Base-by-base conservation (phyloP, 2,888 invertebrate genomes). In the Idaea straminata region DNA sequence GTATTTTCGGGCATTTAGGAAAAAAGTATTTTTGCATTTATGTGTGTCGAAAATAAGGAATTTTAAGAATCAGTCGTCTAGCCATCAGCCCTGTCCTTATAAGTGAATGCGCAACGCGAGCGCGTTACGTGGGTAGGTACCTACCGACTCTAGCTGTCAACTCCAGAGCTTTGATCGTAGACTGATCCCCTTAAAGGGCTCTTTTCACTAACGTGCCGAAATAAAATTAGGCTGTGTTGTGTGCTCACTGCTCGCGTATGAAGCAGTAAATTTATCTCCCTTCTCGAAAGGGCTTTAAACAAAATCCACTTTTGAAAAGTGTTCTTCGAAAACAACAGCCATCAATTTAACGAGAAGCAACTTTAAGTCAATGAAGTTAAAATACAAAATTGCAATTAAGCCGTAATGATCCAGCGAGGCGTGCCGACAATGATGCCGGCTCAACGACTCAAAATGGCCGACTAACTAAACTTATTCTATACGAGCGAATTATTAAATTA, bases 401-500 rank as follows among this genome's bases (percentile, higher is more conserved):
- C 7, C 47, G 47, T 47, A 47, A 47, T 47, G 47, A 47, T 47
- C 47, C 47, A 10, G 47, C 47, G 47, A 47, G 47, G 47, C 47
- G 47, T 47, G 47, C 47, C 47, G 47, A 47, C 47, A 47, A 47
- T 47, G 47, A 47, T 47, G 47, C 47, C 47, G 47, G 47, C 47
- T 47, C 47, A 47, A 47, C 47, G 47, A 13, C 47, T 47, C 47
- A 47, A 47, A 47, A 47, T 47, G 47, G 47, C 47, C 47, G 47
- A 47, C 59, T 13, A 69, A 65, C 64, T 59, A 66, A 65, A 69
- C 66, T 69, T 66, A 65, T n/a, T 62, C 65, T 57, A 69, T 61
- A 65, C 64, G 47, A 62, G 68, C 61, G 64, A 66, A 70, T 68
- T 65, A 70, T 68, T 67, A 66, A 62, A 68, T 65, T 62, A 66